Base-by-base conservation (phyloP, 2,113 vertebrate genomes). In the Trichomycterus rosablanca region DNA sequence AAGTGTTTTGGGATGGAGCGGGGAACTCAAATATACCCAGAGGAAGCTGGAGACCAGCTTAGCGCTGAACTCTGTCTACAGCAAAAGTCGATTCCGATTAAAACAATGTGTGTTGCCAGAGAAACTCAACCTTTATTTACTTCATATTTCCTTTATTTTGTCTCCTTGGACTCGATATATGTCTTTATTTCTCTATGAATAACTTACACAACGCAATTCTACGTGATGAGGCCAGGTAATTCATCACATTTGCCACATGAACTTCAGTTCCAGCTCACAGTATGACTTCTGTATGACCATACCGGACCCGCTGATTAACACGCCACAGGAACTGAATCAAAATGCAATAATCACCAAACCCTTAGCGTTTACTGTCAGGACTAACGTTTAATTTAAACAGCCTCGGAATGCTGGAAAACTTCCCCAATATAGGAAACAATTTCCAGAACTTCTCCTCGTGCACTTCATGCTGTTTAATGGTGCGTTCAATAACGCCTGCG, bases 181-280 rank as follows among this genome's bases (percentile, higher is more conserved):
- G n/a, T n/a, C n/a, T n/a, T n/a, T n/a, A n/a, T n/a, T n/a, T n/a
- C n/a, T n/a, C n/a, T n/a, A n/a, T n/a, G n/a, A n/a, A n/a, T n/a
- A n/a, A n/a, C n/a, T n/a, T n/a, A n/a, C 72, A 66, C 50, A 71
- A 79, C 74, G 77, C 65, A 60, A 73, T n/a, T 71, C 9, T 51
- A 34, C 68, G 65, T 32, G 69, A 67, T 72, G 71, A 68, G 60
- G 64, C 53, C 57, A 5, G 14, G 49, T 18, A 34, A 78, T 77
- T 70, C 58, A 70, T 78, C 66, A 77, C 52, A 0, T 8, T 10
- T 3, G 40, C n/a, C 50, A 51, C 53, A 64, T 62, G 62, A 10
- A 34, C 35, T 51, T 42, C 37, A 62, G 23, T 12, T 62, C 48
- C 18, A 42, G 44, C 46, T 50, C 59, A 28, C 59, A 61, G 46